A percentile compares a stretch with the other conserved stretches of the same genome.
These are phyloP conservation scores for Papilio elwesi DNA, from an alignment of 2,888 invertebrate species.

Conservation along the genomic window DNA sequence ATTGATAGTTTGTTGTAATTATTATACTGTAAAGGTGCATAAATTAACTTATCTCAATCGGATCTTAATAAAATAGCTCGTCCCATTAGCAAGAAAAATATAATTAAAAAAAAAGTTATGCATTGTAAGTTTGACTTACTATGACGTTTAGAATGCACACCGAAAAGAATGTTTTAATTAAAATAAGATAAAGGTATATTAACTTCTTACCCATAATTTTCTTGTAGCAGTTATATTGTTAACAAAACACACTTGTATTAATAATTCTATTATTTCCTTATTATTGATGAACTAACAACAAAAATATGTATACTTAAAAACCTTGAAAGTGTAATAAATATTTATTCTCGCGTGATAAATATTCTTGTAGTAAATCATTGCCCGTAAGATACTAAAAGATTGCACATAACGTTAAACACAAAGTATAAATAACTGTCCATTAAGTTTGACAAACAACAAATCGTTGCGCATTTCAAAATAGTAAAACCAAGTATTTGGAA, in stretches of 20 bases:
- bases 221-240: too few relatives aligned
- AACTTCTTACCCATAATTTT: background rate
- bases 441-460: slow-evolving; percentile 39
- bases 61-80: too few relatives aligned
- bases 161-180: too few relatives aligned
- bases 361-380: slow-evolving; percentile 15
- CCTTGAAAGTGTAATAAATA: slow-evolving; percentile 17
- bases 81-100: too few relatives aligned
- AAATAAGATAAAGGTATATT: too few relatives aligned
- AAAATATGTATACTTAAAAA: background rate
- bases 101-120: too few relatives aligned
- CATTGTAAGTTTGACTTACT: too few relatives aligned
- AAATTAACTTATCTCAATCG: too few relatives aligned
- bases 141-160: too few relatives aligned
- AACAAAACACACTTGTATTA: background rate
- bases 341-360: slow-evolving; percentile 24
- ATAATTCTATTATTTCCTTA: background rate
- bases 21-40: too few relatives aligned
- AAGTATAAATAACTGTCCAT: slow-evolving; percentile 23
- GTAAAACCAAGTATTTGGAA: slow-evolving; percentile 26
- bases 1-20: too few relatives aligned
- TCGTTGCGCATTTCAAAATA: slow-evolving; percentile 23
- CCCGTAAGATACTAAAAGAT: slow-evolving; percentile 18
- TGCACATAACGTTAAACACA: slow-evolving; percentile 16
- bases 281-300: background rate